Base-by-base conservation (phyloP, 2,797 vertebrate species). In the Streptopelia turtur region DNA sequence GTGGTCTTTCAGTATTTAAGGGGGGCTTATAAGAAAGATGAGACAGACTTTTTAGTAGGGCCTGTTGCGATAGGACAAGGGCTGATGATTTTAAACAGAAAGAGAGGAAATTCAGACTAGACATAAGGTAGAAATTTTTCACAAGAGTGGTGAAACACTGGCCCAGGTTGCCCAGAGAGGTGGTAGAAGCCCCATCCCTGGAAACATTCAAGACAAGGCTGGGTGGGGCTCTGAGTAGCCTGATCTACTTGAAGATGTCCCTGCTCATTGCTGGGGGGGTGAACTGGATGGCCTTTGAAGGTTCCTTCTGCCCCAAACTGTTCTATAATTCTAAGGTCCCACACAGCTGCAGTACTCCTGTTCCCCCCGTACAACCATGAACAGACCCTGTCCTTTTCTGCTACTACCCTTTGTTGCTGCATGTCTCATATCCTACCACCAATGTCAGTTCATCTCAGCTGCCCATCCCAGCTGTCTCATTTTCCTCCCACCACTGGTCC, bases 251-350 rank as follows among this genome's bases (percentile, higher is more conserved):
- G 66, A 88, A 64, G 21, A 22, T 41, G 11, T 27, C 18, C 16
- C 6, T 53, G 21, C 21, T 43, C 0, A 14, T 31, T 39, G 23
- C 18, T 17, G 22, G 2, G 3, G 1, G 1, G 2, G 5, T 37
- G n/a, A 28, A 70, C 6, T 41, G 37, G 30, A 37, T 22, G 15
- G 14, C 10, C 9, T 61, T 49, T 56, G 61, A 70, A 39, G 2
- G 13, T 25, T 3, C 3, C 14, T 63, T 80, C 16, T 25, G 84
- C 77, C 7, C 0, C 3, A 23, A 65, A 70, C 8, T 13, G 15
- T 39, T 61, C 9, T 31, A 21, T 31, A 24, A 33, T 56, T 70
- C 47, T 61, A 60, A 35, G 20, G 13, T 50, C 50, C 52, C 33
- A 61, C 5, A 55, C 2, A 45, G 10, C 20, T 66, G 25, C 20